Percentiles rank a stretch among this genome's conserved stretches.
These are phyloP conservation scores for Lysandra coridon DNA, from an alignment of 2,888 invertebrate species.

Conservation along the genomic window DNA sequence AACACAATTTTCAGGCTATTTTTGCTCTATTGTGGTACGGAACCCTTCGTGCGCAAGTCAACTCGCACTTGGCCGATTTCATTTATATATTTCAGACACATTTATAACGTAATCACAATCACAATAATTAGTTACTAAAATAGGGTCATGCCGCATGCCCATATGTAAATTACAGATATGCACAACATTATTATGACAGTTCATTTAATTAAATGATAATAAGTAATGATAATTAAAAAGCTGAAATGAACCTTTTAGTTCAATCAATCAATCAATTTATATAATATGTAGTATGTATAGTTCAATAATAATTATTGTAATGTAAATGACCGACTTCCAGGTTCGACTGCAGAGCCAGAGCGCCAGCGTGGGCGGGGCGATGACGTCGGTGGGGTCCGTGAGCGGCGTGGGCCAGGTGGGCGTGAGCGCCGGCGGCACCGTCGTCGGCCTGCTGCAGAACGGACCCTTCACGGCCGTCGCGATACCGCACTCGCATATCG, in stretches of 20 bases:
- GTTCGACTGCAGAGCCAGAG: conserved; percentile 66
- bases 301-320: conserved; percentile 36
- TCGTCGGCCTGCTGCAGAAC: conserved; percentile 63
- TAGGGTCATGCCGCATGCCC: neutral
- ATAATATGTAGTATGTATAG: too few relatives aligned
- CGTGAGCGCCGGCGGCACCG: conserved; percentile 45
- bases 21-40: too few relatives aligned
- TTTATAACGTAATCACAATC: too few relatives aligned
- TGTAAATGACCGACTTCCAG: conserved; percentile 43
- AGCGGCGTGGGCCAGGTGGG: conserved; percentile 57
- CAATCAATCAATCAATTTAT: too few relatives aligned
- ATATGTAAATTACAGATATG: too few relatives aligned
- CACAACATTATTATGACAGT: too few relatives aligned
- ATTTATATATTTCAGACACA: neutral
- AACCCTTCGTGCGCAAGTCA: too few relatives aligned
- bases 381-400: conserved; percentile 6
- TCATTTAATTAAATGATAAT: too few relatives aligned
- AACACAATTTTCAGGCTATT: too few relatives aligned
- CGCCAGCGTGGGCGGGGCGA: conserved; percentile 35
- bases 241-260: too few relatives aligned
- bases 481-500: conserved; percentile 51
- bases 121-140: neutral
- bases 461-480: conserved; percentile 65
- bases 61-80: too few relatives aligned
- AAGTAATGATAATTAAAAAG: too few relatives aligned